phyloP scores from a whole-genome alignment of 2,888 invertebrate species.

The Drosophila kokeensis region DNA sequence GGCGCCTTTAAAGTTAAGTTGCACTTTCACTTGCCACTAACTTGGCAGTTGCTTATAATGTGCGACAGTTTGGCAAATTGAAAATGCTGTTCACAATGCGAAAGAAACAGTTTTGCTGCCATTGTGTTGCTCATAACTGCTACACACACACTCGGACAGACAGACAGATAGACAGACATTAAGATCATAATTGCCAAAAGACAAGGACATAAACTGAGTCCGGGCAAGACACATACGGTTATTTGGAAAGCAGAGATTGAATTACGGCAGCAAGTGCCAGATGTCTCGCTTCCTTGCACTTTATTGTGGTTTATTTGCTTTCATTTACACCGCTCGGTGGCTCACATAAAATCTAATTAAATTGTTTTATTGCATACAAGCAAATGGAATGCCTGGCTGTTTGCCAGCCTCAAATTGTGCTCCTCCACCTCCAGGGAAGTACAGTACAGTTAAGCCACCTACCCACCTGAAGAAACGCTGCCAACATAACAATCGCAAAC shows the following conservation, averaged over 20 bases:
- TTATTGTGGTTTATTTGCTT: constrained; percentile 79
- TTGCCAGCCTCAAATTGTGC: constrained; percentile 32
- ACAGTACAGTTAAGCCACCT: constrained; percentile 1
- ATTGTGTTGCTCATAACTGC: constrained; percentile 36
- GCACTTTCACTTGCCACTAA: constrained; percentile 11
- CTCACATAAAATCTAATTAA: constrained; percentile 77
- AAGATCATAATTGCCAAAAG: constrained; percentile 59
- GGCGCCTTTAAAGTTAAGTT: constrained; percentile 23
- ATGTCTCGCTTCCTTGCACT: constrained; percentile 46
- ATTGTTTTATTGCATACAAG: constrained; percentile 74
- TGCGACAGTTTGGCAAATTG: constrained; percentile 56
- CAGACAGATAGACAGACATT: constrained; percentile 28
- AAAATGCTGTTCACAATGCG: constrained; percentile 42
- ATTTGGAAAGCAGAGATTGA: constrained; percentile 45
- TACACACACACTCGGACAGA: constrained; percentile 1
- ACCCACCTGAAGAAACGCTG: constrained; percentile 24
- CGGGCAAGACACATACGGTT: constrained; percentile 15
- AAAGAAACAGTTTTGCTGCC: constrained; percentile 15
- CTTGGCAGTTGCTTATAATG: constrained; percentile 22
- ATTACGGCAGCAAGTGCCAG: constrained; percentile 42
- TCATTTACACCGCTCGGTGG: constrained; percentile 65
- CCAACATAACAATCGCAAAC: constrained; percentile 10
- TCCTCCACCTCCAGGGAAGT: not conserved
- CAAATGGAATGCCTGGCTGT: constrained; percentile 60
- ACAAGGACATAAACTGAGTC: constrained; percentile 31